Evolutionary conservation across 2,113 vertebrate species (phyloP).

Genomic region (Deroptyus accipitrinus): DNA sequence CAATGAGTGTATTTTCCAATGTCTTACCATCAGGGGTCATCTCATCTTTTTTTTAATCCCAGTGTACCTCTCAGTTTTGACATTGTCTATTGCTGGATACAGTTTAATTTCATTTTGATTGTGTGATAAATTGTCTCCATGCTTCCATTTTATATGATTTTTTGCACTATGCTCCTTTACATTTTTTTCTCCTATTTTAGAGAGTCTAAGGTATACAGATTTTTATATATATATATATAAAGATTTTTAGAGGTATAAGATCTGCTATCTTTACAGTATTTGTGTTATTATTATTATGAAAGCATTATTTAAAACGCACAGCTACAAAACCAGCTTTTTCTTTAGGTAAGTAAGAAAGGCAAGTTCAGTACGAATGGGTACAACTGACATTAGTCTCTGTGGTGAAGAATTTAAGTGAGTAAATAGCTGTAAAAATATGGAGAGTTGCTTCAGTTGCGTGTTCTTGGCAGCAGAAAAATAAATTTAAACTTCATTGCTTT

Average conservation of each 20-base stretch:
- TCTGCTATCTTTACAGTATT: not conserved
- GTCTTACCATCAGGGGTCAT: not conserved
- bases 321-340: not conserved
- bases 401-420: not conserved
- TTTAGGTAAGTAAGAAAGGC: not conserved
- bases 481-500: slow-evolving; percentile 42
- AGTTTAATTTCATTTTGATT: not conserved
- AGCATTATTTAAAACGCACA: not conserved
- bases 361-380: not conserved
- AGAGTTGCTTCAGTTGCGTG: not conserved
- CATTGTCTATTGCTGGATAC: not conserved
- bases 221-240: not conserved
- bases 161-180: not conserved
- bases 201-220: not conserved
- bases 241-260: not conserved
- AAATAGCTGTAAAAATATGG: slow-evolving; percentile 28
- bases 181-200: not conserved
- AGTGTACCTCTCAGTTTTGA: not conserved
- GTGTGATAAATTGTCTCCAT: not conserved
- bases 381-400: not conserved
- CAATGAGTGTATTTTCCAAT: not conserved
- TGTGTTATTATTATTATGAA: not conserved
- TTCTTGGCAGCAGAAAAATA: slow-evolving; percentile 4
- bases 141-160: not conserved
- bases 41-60: not conserved